These are phyloP conservation scores for Amblyopsis hoosieri DNA, from an alignment of 2,797 vertebrate species.

Conservation along the genomic window DNA sequence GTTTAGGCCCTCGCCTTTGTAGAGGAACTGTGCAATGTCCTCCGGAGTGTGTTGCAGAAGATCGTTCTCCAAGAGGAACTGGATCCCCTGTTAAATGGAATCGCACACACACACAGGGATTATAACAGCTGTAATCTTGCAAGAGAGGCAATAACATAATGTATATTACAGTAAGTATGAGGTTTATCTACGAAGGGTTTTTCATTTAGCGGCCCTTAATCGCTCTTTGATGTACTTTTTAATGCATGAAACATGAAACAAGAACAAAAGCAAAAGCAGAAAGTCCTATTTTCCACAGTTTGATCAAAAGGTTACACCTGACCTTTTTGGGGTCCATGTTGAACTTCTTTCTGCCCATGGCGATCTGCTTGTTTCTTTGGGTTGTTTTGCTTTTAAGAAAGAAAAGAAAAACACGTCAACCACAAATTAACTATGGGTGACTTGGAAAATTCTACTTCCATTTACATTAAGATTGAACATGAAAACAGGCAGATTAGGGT, in stretches of 20 bases:
- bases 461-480: neutral
- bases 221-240: no score
- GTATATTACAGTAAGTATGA: no score
- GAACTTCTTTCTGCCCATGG: constrained; percentile 94
- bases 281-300: no score
- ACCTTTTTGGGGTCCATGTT: constrained; percentile 96
- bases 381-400: constrained; percentile 85
- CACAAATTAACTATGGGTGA: neutral
- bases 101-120: constrained; percentile 5
- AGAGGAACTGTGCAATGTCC: constrained; percentile 91
- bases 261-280: no score
- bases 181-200: no score
- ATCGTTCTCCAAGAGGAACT: constrained; percentile 90
- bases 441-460: neutral
- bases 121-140: no score
- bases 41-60: constrained; percentile 88
- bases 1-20: constrained; percentile 92
- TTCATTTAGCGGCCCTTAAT: no score
- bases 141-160: no score
- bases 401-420: constrained; percentile 1
- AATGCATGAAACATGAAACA: no score
- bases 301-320: constrained; percentile 9
- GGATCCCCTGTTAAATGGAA: constrained; percentile 80
- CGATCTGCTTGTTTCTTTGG: constrained; percentile 91
- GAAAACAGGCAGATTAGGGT: no score